phyloP scores from a whole-genome alignment of 2,888 invertebrate genomes.

The Athrips mouffetella region DNA sequence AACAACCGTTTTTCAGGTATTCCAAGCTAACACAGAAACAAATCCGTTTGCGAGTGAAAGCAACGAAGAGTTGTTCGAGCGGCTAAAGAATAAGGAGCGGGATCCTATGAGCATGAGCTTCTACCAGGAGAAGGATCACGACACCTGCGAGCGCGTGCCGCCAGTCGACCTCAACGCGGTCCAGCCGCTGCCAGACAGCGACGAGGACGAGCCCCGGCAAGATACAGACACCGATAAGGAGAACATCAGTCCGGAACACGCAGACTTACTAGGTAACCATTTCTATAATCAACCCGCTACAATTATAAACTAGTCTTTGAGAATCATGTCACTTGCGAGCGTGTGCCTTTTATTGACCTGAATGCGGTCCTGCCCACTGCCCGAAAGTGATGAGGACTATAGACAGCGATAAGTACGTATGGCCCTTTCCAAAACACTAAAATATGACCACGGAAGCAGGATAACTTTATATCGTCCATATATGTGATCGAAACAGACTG shows the following conservation, averaged over 20 bases:
- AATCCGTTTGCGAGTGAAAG: constrained; percentile 67
- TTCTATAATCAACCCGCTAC: too few relatives aligned
- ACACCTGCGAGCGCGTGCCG: constrained; percentile 59
- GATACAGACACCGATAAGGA: constrained; percentile 48
- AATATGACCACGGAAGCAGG: too few relatives aligned
- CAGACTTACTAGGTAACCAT: neutral
- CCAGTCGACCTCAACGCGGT: constrained; percentile 79
- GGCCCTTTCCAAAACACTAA: too few relatives aligned
- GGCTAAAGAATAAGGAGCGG: constrained; percentile 75
- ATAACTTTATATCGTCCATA: too few relatives aligned
- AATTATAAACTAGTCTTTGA: too few relatives aligned
- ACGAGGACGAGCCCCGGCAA: constrained; percentile 60
- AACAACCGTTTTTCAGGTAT: constrained; percentile 48
- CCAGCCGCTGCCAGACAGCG: constrained; percentile 74
- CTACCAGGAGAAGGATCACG: constrained; percentile 80
- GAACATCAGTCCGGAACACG: constrained; percentile 51
- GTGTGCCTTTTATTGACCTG: too few relatives aligned
- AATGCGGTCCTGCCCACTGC: too few relatives aligned
- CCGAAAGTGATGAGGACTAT: too few relatives aligned
- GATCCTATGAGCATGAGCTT: constrained; percentile 83
- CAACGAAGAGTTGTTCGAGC: constrained; percentile 69
- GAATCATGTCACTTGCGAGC: too few relatives aligned
- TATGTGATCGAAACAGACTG: too few relatives aligned
- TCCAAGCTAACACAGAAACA: constrained; percentile 66
- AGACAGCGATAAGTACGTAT: too few relatives aligned